A percentile compares a stretch with the other conserved stretches of the same genome.
Conservation (phyloP, 2,797 vertebrate genomes). For the Muscicapa striata region DNA sequence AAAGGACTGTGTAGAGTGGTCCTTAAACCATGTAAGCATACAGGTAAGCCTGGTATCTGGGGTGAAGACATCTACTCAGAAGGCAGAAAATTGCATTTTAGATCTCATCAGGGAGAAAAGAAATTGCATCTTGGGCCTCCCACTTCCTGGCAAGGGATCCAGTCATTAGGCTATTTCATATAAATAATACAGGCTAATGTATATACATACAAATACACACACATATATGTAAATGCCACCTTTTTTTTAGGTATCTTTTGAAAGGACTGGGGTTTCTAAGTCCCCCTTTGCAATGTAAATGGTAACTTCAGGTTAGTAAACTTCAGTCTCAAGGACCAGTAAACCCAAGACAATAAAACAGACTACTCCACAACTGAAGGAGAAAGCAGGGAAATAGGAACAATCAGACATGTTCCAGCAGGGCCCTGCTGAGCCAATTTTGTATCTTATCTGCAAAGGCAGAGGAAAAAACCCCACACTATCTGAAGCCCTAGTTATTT, state of each 20-base stretch:
- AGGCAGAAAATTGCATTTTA: neutral
- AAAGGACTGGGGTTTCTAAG: neutral
- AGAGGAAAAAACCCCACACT: neutral
- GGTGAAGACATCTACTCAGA: neutral
- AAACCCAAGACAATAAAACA: neutral
- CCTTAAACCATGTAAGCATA: neutral
- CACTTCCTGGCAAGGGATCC: neutral
- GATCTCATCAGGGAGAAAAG: neutral
- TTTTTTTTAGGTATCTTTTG: neutral
- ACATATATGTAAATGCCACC: neutral
- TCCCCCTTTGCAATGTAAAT: neutral
- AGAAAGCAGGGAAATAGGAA: neutral
- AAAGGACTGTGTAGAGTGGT: neutral
- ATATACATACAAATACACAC: neutral
- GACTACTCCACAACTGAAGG: neutral
- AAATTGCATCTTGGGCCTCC: neutral
- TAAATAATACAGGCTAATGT: neutral
- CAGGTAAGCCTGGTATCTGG: neutral
- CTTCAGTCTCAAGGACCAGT: neutral
- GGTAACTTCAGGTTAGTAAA: neutral
- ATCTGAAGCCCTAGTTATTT: conserved; percentile 39
- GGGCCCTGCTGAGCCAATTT: conserved; percentile 6
- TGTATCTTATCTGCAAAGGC: conserved; percentile 28
- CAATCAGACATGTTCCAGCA: neutral
- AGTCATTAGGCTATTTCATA: neutral